Conservation (phyloP, 2,113 vertebrate genomes). For the Percina caprodes region DNA sequence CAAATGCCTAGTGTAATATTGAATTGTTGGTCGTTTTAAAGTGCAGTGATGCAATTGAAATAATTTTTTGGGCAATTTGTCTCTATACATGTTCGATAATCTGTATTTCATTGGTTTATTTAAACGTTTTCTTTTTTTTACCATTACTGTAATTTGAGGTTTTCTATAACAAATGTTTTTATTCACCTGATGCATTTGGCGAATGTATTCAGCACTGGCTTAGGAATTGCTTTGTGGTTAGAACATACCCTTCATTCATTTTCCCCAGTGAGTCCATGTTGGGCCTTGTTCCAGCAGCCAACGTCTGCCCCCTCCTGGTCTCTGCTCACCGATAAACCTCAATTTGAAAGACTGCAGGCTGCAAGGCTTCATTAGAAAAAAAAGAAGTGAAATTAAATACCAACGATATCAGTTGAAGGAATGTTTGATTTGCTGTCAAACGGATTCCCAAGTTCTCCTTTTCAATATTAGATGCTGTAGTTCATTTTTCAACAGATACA, state of each 20-base stretch:
- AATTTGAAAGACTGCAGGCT: not conserved
- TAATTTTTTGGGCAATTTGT: not conserved
- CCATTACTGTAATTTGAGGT: not conserved
- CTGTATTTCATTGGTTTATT: not conserved
- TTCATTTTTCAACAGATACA: not conserved
- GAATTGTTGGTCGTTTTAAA: not conserved
- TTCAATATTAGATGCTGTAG: not conserved
- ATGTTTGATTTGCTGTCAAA: not conserved
- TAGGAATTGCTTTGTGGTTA: slow-evolving; percentile 16
- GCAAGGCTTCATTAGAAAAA: not conserved
- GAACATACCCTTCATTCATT: slow-evolving; percentile 19
- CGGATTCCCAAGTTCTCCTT: not conserved
- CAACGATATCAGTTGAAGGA: not conserved
- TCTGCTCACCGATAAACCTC: not conserved
- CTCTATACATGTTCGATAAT: not conserved
- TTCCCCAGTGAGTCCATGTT: slow-evolving; percentile 18
- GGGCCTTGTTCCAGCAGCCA: slow-evolving; percentile 33
- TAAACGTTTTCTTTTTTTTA: not conserved
- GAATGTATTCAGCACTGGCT: not conserved
- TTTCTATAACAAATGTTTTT: not conserved
- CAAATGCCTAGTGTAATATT: not conserved
- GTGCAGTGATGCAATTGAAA: not conserved
- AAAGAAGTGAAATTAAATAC: not conserved
- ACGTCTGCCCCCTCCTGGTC: slow-evolving; percentile 74
- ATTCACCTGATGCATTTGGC: not conserved